Percentiles rank a stretch among this genome's conserved stretches.
phyloP scores from a whole-genome alignment of 2,888 invertebrate species.

The Erebia palarica region DNA sequence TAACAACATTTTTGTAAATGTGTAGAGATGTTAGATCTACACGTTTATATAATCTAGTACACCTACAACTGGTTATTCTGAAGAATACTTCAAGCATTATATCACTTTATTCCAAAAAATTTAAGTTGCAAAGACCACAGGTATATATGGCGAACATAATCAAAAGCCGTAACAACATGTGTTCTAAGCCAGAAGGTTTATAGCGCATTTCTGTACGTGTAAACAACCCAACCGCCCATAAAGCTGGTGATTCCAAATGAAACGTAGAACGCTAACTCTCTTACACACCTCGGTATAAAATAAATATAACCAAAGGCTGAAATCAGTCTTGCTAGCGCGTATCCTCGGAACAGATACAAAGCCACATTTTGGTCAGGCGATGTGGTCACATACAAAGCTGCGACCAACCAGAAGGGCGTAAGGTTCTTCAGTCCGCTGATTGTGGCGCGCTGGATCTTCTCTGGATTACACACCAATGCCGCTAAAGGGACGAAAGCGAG shows the following conservation, averaged over 20 bases:
- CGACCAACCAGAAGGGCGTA: slow-evolving; percentile 64
- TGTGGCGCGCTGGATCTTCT: slow-evolving; percentile 54
- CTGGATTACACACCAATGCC: slow-evolving; percentile 47
- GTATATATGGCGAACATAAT: too few relatives aligned
- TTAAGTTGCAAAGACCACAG: too few relatives aligned
- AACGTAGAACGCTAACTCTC: slow-evolving; percentile 51
- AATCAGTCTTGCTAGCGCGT: slow-evolving; percentile 49
- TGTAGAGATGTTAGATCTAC: too few relatives aligned
- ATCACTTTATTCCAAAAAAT: background rate
- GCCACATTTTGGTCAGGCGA: slow-evolving; percentile 48
- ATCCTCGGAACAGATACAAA: slow-evolving; percentile 48
- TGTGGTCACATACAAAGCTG: slow-evolving; percentile 58
- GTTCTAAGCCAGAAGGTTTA: slow-evolving; percentile 19
- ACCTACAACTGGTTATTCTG: background rate
- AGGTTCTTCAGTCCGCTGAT: slow-evolving; percentile 59
- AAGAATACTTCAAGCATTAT: background rate
- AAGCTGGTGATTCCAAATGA: slow-evolving; percentile 54
- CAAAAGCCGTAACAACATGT: too few relatives aligned
- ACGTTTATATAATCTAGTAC: background rate
- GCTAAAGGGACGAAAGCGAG: slow-evolving; percentile 50
- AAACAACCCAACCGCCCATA: slow-evolving; percentile 55
- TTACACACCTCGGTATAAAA: slow-evolving; percentile 44
- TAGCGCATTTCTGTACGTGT: slow-evolving; percentile 47
- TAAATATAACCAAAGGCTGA: slow-evolving; percentile 50
- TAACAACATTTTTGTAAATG: too few relatives aligned